Evolutionary conservation across 2,888 invertebrate species (phyloP).

Genomic region (Crossocerus cetratus): DNA sequence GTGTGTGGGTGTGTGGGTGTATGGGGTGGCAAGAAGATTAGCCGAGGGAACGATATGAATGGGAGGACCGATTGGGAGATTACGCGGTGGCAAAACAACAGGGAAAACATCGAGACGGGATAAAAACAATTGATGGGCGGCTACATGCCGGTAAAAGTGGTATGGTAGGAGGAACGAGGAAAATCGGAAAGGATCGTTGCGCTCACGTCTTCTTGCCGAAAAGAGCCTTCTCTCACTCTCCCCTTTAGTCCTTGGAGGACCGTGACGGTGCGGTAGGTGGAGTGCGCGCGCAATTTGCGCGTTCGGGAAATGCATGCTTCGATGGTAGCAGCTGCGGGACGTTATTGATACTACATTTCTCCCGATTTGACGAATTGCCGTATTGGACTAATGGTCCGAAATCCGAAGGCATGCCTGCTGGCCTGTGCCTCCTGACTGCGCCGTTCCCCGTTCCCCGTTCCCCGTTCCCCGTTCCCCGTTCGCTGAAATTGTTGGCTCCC

Average conservation of each 20-base stretch:
- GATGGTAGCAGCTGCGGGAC: constrained; percentile 75
- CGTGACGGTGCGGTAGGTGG: constrained; percentile 27
- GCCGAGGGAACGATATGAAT: constrained; percentile 25
- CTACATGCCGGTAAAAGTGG: neutral
- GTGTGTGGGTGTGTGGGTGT: too few relatives aligned
- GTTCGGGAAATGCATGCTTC: constrained; percentile 73
- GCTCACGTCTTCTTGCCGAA: constrained; percentile 34
- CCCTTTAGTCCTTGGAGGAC: neutral
- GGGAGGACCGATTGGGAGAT: constrained; percentile 45
- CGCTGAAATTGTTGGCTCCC: constrained; percentile 61
- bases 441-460: too few relatives aligned
- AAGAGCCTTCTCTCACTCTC: neutral
- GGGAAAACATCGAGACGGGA: constrained; percentile 46
- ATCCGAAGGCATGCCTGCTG: constrained; percentile 54
- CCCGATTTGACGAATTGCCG: constrained; percentile 76
- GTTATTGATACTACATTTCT: constrained; percentile 78
- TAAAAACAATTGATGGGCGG: constrained; percentile 41
- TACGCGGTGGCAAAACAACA: constrained; percentile 48
- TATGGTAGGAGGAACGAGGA: constrained; percentile 18
- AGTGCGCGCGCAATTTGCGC: constrained; percentile 66
- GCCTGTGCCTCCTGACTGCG: neutral
- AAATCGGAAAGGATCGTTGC: constrained; percentile 63
- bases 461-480: too few relatives aligned
- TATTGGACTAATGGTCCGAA: constrained; percentile 74
- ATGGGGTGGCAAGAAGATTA: constrained; percentile 26